Evolutionary conservation across 2,113 vertebrate species (phyloP).

Genomic region (Aptenodytes forsteri): DNA sequence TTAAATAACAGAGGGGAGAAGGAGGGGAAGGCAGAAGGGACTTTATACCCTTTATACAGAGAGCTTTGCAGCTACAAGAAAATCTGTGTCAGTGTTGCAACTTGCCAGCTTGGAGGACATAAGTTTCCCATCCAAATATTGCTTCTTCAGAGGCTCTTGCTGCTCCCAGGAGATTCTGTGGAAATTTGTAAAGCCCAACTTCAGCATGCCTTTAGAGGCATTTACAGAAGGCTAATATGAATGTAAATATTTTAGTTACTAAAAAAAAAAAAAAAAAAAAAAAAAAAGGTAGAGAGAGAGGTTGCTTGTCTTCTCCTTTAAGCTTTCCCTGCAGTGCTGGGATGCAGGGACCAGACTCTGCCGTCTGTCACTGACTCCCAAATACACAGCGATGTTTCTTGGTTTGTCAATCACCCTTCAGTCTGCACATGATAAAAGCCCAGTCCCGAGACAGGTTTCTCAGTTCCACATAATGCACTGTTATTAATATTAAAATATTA

Average conservation of each 20-base stretch:
- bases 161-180: neutral
- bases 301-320: neutral
- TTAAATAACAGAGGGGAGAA: neutral
- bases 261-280: neutral
- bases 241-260: neutral
- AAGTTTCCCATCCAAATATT: constrained; percentile 43
- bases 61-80: neutral
- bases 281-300: neutral
- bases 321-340: neutral
- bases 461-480: neutral
- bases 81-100: neutral
- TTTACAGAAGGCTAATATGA: neutral
- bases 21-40: neutral
- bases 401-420: neutral
- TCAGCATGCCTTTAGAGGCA: neutral
- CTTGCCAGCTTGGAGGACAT: constrained; percentile 40
- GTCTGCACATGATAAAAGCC: neutral
- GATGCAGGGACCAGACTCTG: neutral
- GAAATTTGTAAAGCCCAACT: neutral
- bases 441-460: neutral
- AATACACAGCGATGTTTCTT: accelerated
- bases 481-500: neutral
- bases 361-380: neutral
- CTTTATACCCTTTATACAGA: neutral
- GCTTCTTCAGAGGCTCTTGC: neutral